Evolutionary conservation across 2,797 vertebrate genomes (phyloP).

Genomic region (Sebastes paucispinis): DNA sequence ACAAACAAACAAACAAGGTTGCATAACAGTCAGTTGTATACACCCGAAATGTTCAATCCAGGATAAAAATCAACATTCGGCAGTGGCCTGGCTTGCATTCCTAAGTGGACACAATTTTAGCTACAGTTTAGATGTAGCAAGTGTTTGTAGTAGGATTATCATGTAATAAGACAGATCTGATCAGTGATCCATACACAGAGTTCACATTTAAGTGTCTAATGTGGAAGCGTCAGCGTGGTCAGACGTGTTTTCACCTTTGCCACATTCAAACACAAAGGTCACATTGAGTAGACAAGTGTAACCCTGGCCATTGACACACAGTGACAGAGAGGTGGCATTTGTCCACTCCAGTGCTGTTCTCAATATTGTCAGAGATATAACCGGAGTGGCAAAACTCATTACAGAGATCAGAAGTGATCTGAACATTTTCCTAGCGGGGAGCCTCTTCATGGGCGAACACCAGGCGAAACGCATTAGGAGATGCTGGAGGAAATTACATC

Average conservation of each 20-base stretch:
- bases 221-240: neutral
- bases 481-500: slow-evolving; percentile 66
- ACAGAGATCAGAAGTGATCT: slow-evolving; percentile 65
- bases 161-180: neutral
- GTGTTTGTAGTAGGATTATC: neutral
- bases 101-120: neutral
- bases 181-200: neutral
- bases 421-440: slow-evolving; percentile 69
- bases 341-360: slow-evolving; percentile 40
- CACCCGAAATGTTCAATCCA: neutral
- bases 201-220: slow-evolving; percentile 31
- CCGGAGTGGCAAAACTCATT: slow-evolving; percentile 68
- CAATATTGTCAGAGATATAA: slow-evolving; percentile 64
- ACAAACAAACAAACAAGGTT: neutral
- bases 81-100: neutral
- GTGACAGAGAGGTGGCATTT: slow-evolving; percentile 53
- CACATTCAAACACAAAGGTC: slow-evolving; percentile 56
- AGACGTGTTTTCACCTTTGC: slow-evolving; percentile 13
- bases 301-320: slow-evolving; percentile 16
- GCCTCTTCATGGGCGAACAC: slow-evolving; percentile 46
- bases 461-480: slow-evolving; percentile 49
- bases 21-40: neutral
- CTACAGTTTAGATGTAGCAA: neutral
- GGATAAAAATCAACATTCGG: neutral
- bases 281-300: slow-evolving; percentile 43